Base-by-base conservation (phyloP, 2,888 invertebrate species). In the Zaprionus bogoriensis region DNA sequence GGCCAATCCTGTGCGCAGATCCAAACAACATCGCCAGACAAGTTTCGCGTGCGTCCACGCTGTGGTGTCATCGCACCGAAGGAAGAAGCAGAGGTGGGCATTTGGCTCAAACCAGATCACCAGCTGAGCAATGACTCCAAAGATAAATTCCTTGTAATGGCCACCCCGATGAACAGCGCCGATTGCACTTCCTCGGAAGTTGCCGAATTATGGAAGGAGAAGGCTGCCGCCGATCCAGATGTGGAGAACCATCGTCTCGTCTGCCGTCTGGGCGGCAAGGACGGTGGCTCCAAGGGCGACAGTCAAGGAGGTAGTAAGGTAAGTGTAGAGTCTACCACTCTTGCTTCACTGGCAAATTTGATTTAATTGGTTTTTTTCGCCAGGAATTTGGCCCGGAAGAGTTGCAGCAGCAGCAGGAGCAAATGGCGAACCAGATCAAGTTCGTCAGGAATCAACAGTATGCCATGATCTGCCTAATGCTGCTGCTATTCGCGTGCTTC, bases 21-120 rank as follows among this genome's bases (percentile, higher is more conserved):
- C 67, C 96, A 99, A 91, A 99, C 98, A 10, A 99, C 98, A 3
- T 96, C 98, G 0, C 99, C 98, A 0, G 97, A 98, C 84, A 98
- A 98, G 90, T 99, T 97, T 91, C 92, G 97, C 25, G 99, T 99
- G 1, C 93, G 97, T 51, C 98, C 98, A 0, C 97, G 96, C 80
- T 94, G 95, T 4, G 98, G 98, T 0, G 92, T 94, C 4, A 89
- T 98, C 50, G 91, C 92, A 1, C 93, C 95, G 0, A 94, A 94
- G 6, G 93, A 93, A 2, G 92, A 92, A 0, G 93, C 94, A 32
- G 92, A 92, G 0, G 94, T 98, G 0, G 92, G 93, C 32, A 95
- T 98, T 1, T 93, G 94, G 3, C 92, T 98, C 1, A 95, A 96
- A 80, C 92, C 94, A 10, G 96, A 95, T 4, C 95, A 94, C 80